Conservation (phyloP, 1,140 invertebrate genomes). For the Megalonaias nervosa region DNA sequence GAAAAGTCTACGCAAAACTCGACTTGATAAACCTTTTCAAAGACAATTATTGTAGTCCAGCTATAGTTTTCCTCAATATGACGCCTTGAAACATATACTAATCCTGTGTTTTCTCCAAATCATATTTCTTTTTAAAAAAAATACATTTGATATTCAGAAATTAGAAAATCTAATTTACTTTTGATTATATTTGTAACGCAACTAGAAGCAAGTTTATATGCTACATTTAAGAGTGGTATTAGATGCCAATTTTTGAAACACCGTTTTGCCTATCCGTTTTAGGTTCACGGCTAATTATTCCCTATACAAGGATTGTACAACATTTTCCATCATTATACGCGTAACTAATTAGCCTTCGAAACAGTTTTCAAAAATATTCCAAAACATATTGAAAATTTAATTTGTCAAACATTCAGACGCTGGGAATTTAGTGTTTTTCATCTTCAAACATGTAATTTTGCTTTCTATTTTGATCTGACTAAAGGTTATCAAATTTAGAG, state of each 20-base stretch:
- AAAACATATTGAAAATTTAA: conserved; percentile 17
- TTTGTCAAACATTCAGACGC: conserved; percentile 2
- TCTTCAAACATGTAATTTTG: background rate
- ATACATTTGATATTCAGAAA: conserved; percentile 7
- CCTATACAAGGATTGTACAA: background rate
- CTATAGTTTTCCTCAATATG: background rate
- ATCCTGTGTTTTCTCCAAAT: conserved; percentile 21
- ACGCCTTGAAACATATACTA: conserved; percentile 19
- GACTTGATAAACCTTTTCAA: conserved; percentile 11
- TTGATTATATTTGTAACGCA: conserved; percentile 10
- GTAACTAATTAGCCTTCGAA: conserved; percentile 15
- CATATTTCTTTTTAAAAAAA: conserved; percentile 13
- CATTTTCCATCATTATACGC: background rate
- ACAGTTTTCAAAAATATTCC: conserved; percentile 12
- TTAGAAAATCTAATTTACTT: conserved; percentile 1
- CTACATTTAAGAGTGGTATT: conserved; percentile 10
- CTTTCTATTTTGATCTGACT: conserved; percentile 8
- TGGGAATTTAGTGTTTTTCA: conserved; percentile 15
- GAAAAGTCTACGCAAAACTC: conserved; percentile 1
- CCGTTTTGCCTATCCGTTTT: conserved; percentile 4
- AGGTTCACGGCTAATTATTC: conserved; percentile 3
- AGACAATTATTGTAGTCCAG: conserved; percentile 4
- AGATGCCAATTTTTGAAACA: conserved; percentile 9
- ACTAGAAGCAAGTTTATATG: conserved; percentile 16
- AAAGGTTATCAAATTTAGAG: background rate